These are phyloP conservation scores for Drosophila nigricruria DNA, from an alignment of 2,888 invertebrate genomes.

Conservation along the genomic window DNA sequence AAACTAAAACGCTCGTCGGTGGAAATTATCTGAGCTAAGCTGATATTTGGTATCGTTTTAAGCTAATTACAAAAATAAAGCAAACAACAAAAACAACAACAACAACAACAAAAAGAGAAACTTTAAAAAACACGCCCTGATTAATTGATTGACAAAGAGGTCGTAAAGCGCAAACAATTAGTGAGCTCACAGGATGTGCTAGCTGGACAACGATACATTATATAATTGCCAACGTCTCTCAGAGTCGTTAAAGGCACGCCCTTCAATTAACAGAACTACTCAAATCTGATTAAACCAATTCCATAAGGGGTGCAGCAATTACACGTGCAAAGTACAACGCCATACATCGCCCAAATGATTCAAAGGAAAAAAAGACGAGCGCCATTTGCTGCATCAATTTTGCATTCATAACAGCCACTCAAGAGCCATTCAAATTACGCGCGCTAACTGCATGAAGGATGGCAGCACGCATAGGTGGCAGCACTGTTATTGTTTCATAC, in stretches of 20 bases:
- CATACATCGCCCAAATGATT: neutral
- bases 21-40: constrained; percentile 15
- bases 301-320: constrained; percentile 13
- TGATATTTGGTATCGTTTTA: constrained; percentile 34
- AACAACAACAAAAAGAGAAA: neutral
- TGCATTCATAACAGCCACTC: neutral
- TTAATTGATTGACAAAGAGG: constrained; percentile 45
- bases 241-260: constrained; percentile 32
- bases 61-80: constrained; percentile 34
- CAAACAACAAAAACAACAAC: neutral
- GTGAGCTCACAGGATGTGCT: constrained; percentile 39
- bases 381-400: neutral
- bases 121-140: constrained; percentile 42
- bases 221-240: constrained; percentile 31
- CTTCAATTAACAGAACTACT: constrained; percentile 29
- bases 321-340: neutral
- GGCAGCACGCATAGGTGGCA: constrained; percentile 9
- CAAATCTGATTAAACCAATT: constrained; percentile 24
- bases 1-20: constrained; percentile 7
- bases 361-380: neutral
- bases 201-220: constrained; percentile 22
- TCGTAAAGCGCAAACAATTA: constrained; percentile 43
- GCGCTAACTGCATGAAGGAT: neutral
- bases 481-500: neutral
- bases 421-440: neutral